These are phyloP conservation scores for Uromys caudimaculatus DNA, from an alignment of 2,797 vertebrate species.

Conservation along the genomic window DNA sequence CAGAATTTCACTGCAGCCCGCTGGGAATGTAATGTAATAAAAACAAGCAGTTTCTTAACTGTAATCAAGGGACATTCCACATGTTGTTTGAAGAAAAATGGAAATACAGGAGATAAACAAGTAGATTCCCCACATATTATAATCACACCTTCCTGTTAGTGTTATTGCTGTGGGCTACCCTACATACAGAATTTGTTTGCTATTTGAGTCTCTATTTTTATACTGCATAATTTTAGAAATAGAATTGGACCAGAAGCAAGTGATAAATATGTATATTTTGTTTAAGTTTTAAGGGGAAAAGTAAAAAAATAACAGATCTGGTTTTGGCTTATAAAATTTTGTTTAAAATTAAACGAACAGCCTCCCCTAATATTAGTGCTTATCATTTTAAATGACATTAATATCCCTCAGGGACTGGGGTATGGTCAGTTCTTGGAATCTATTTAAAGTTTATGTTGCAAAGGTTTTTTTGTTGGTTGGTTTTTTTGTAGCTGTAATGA, in stretches of 20 bases:
- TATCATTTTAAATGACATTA: constrained; percentile 26
- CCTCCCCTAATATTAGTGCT: neutral
- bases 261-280: constrained; percentile 64
- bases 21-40: constrained; percentile 74
- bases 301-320: constrained; percentile 25
- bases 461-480: neutral
- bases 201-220: constrained; percentile 80
- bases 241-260: constrained; percentile 47
- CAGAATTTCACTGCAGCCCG: constrained; percentile 78
- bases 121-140: constrained; percentile 77
- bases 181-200: constrained; percentile 77
- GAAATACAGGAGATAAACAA: constrained; percentile 79
- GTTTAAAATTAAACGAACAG: constrained; percentile 12
- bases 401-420: neutral
- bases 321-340: constrained; percentile 45
- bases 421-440: neutral
- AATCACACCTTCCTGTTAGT: constrained; percentile 78
- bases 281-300: constrained; percentile 47
- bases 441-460: neutral
- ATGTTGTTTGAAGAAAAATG: constrained; percentile 71
- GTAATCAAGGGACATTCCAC: constrained; percentile 83
- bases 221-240: constrained; percentile 68
- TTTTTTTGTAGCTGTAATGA: neutral
- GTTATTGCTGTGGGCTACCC: constrained; percentile 73
- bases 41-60: constrained; percentile 77